Evolutionary conservation across 2,797 vertebrate genomes (phyloP).

Genomic region (Huso huso): DNA sequence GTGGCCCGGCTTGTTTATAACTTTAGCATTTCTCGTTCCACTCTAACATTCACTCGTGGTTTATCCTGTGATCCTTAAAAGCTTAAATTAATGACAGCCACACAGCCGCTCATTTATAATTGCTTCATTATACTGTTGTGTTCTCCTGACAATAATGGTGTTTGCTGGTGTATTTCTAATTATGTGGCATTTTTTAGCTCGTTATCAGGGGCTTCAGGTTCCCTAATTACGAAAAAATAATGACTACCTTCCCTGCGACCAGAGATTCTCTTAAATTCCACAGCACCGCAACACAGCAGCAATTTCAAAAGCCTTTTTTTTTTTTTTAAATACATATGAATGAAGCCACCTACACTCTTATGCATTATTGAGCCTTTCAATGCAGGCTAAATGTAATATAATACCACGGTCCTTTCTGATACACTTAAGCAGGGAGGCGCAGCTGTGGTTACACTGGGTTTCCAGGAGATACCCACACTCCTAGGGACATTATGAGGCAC

Average conservation of each 20-base stretch:
- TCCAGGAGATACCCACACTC: too few relatives aligned
- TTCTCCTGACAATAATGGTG: conserved; percentile 82
- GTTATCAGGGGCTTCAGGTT: conserved; percentile 68
- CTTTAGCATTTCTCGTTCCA: conserved; percentile 16
- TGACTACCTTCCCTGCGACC: conserved; percentile 50
- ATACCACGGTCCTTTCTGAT: too few relatives aligned
- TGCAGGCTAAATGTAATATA: too few relatives aligned
- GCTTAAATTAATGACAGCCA: conserved; percentile 87
- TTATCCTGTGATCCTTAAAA: conserved; percentile 75
- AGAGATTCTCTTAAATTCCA: conserved; percentile 58
- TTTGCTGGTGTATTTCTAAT: conserved; percentile 71
- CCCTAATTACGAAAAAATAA: conserved; percentile 62
- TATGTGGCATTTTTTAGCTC: conserved; percentile 72
- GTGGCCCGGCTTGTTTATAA: conserved; percentile 29
- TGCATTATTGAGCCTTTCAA: too few relatives aligned
- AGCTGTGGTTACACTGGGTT: too few relatives aligned
- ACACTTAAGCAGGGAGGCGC: too few relatives aligned
- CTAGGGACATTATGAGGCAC: too few relatives aligned
- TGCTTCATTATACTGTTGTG: conserved; percentile 83
- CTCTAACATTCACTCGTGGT: conserved; percentile 54
- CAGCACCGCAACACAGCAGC: conserved; percentile 13
- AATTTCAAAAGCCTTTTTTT: too few relatives aligned
- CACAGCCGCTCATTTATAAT: conserved; percentile 88
- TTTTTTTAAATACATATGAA: neutral
- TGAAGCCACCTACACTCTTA: too few relatives aligned